These are phyloP conservation scores for Drosophila nigritarsus DNA, from an alignment of 2,888 invertebrate species.

Conservation along the genomic window DNA sequence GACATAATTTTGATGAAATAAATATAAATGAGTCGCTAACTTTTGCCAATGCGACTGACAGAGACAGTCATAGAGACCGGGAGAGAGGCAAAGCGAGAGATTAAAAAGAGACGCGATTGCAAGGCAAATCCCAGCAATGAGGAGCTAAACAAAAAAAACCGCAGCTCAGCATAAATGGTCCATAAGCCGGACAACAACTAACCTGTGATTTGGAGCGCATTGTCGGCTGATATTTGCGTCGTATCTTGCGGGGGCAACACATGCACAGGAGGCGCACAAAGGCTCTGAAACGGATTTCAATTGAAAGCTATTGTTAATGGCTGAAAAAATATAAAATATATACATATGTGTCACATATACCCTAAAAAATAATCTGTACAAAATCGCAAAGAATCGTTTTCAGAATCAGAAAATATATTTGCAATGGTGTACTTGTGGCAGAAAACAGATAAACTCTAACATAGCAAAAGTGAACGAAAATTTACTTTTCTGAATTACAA, in stretches of 20 bases:
- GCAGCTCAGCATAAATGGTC: conserved; percentile 23
- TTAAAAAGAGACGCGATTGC: conserved; percentile 17
- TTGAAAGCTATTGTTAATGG: conserved; percentile 1
- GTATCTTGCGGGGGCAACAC: conserved; percentile 93
- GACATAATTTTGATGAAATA: conserved; percentile 37
- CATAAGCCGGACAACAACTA: conserved; percentile 74
- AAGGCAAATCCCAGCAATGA: conserved; percentile 34
- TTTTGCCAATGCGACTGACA: conserved; percentile 15
- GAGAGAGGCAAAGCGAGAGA: not conserved
- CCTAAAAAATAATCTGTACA: not conserved
- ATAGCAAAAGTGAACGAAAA: not conserved
- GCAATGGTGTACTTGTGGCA: not conserved
- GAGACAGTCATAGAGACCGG: conserved; percentile 10
- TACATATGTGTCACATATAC: not conserved
- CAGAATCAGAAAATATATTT: not conserved
- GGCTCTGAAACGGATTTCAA: conserved; percentile 89
- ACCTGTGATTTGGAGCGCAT: conserved; percentile 95
- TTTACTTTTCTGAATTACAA: not conserved
- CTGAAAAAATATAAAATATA: not conserved
- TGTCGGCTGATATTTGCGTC: conserved; percentile 93
- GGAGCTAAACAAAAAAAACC: conserved; percentile 26
- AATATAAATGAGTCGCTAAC: conserved; percentile 26
- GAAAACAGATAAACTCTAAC: too few species aligned
- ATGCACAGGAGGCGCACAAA: conserved; percentile 96
- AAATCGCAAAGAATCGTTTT: not conserved